Base-by-base conservation (phyloP, 53 echinoderm and acorn worm genomes). In the Arbacia lixula region DNA sequence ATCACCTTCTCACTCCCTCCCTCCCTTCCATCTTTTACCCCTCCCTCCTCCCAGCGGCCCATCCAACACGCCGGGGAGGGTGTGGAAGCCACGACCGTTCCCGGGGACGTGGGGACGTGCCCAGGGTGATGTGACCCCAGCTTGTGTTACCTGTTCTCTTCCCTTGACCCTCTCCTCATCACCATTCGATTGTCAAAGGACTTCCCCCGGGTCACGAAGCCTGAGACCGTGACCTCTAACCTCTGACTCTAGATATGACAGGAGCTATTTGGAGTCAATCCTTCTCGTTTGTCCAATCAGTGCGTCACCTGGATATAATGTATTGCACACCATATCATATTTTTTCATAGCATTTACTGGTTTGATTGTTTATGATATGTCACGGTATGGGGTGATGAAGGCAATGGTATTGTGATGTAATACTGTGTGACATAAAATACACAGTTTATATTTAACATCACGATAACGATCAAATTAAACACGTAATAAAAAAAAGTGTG, bases 81-180 rank as follows among this genome's bases (percentile, higher is more conserved):
- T 46, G 46, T 14, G 8, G 14, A 10, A 14, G n/a, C n/a, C n/a
- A n/a, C n/a, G n/a, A n/a, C n/a, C n/a, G n/a, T n/a, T n/a, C n/a
- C n/a, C n/a, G n/a, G n/a, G n/a, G 69, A 77, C 57, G 78, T 77
- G 35, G 60, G 32, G 51, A 40, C 12, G 34, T 81, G 82, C 82
- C 82, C 34, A 19, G 32, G 64, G 82, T 29, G 30, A 63, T 40
- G 27, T 46, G 63, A 81, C 82, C 82, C 40, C 64, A 21, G 43
- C 64, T 81, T 30, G 26, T 63, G 63, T 81, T 63, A 43, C 64
- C 64, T 20, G 32, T 60, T 81, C 52, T 64, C 51, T 62, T 35
- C 52, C 82, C 82, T 81, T 81, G 82, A 81, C 82, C 82, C 82
- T 63, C 82, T 40, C 49, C 46, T 64, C 62, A 34, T 81, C 82